Base-by-base conservation (phyloP, 2,113 vertebrate species). In the Rhinolophus ferrumequinum region DNA sequence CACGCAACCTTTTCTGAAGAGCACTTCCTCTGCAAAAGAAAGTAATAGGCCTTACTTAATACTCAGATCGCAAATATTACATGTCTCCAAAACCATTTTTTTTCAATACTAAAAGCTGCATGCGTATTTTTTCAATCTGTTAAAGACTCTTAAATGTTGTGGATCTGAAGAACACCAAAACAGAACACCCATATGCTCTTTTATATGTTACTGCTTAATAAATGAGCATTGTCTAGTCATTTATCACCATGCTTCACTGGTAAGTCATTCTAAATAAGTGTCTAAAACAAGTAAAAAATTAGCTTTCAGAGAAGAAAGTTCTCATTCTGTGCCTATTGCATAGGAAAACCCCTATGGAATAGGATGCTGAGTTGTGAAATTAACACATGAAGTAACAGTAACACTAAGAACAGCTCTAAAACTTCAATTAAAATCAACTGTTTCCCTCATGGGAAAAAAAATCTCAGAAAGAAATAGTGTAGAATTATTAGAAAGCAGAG, bases 1-100 rank as follows among this genome's bases (percentile, higher is more conserved):
- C 99, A 98, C 99, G 98, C 97, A 99, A 98, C 47, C 99, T 99
- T 98, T 99, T 99, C 98, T 99, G 99, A 98, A 99, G 99, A 92
- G 99, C 99, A 97, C 99, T 99, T 97, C 99, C 99, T 98, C 99
- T 99, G 98, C 33, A 98, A 98, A 98, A 97, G 81, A 95, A 73
- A 90, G 93, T 35, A 91, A 79, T 0, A 88, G 35, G 14, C 30
- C 30, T 81, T 30, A 89, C 26, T 95, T 86, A 83, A 67, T 30
- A 69, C 13, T 52, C 21, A 35, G 6, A 24, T 47, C 62, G 95
- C 5, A 35, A 41, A 21, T 15, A 85, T 22, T 84, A 14, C 0
- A 95, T 35, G 6, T 84, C 22, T 70, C 18, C 69, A 93, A 87
- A 10, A 79, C 7, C 33, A 52, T 1, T n/a, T 5, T 60, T 38